These are phyloP conservation scores for Bursaphelenchus okinawaensis DNA, from an alignment of 2,888 invertebrate species.

Conservation along the genomic window DNA sequence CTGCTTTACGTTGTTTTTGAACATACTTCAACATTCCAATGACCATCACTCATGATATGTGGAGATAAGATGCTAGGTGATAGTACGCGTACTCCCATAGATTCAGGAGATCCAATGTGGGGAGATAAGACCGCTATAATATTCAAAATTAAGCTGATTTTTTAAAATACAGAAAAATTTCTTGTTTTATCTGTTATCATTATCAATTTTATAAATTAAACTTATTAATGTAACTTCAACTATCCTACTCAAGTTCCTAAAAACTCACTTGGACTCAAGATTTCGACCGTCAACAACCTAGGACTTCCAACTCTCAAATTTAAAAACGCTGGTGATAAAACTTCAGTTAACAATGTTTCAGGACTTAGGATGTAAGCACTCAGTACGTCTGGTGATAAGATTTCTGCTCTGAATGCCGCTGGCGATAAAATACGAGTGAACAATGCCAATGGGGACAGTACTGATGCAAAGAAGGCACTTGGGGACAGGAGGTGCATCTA, in stretches of 20 bases:
- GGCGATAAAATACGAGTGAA: slow-evolving; percentile 43
- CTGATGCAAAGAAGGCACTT: no score
- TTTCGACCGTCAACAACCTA: neutral
- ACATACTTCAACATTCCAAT: slow-evolving; percentile 8
- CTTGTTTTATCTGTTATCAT: no score
- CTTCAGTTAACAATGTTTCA: slow-evolving; percentile 38
- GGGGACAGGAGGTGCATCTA: no score
- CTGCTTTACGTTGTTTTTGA: no score
- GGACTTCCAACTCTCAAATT: slow-evolving; percentile 1
- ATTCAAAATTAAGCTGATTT: neutral
- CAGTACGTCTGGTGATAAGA: slow-evolving; percentile 42
- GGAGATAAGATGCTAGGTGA: slow-evolving; percentile 9
- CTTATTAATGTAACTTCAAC: no score
- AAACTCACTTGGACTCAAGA: slow-evolving; percentile 11
- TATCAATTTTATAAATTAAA: no score
- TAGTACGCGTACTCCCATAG: slow-evolving; percentile 7
- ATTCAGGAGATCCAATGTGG: slow-evolving; percentile 5
- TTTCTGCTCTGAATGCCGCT: slow-evolving; percentile 45
- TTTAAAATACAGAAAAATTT: no score
- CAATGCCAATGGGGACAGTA: slow-evolving; percentile 43
- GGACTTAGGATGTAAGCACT: slow-evolving; percentile 48
- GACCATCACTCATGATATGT: slow-evolving; percentile 8
- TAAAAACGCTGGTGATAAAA: slow-evolving; percentile 10
- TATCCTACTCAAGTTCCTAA: neutral
- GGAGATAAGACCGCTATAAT: slow-evolving; percentile 2